Conservation (phyloP, 2,888 invertebrate species). For the Hoplodrina blanda region DNA sequence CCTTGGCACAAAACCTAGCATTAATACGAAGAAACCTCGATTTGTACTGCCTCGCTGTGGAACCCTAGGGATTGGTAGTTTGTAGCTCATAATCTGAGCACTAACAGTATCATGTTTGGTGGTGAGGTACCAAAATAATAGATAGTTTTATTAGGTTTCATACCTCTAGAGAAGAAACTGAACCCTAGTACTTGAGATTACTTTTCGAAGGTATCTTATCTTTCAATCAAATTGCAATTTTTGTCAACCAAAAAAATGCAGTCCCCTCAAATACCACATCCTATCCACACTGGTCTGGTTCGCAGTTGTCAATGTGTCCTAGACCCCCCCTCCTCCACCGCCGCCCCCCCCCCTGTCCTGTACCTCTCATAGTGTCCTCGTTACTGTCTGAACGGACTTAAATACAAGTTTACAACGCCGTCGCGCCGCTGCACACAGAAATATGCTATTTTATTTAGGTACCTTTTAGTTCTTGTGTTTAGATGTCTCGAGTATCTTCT, state of each 20-base stretch:
- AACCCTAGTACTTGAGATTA: too few species aligned
- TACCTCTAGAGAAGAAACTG: too few species aligned
- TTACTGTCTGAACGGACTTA: slow-evolving; percentile 65
- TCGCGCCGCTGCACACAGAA: slow-evolving; percentile 32
- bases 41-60: slow-evolving; percentile 5
- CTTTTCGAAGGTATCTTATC: too few species aligned
- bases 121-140: not conserved
- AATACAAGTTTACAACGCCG: slow-evolving; percentile 61
- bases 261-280: slow-evolving; percentile 24
- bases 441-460: slow-evolving; percentile 54
- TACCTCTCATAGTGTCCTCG: slow-evolving; percentile 56
- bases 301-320: slow-evolving; percentile 65
- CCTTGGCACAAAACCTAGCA: slow-evolving; percentile 20
- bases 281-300: slow-evolving; percentile 36
- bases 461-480: slow-evolving; percentile 45
- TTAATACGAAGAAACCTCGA: slow-evolving; percentile 24
- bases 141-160: not conserved
- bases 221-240: too few species aligned
- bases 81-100: not conserved
- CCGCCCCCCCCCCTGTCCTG: slow-evolving; percentile 31
- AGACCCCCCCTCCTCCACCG: not conserved
- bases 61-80: slow-evolving; percentile 19
- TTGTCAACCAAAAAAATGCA: not conserved
- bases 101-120: not conserved
- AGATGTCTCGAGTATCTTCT: slow-evolving; percentile 1